phyloP scores from a whole-genome alignment of 1,140 invertebrate genomes.

The Pachyrhynchus sulphureomaculatus region DNA sequence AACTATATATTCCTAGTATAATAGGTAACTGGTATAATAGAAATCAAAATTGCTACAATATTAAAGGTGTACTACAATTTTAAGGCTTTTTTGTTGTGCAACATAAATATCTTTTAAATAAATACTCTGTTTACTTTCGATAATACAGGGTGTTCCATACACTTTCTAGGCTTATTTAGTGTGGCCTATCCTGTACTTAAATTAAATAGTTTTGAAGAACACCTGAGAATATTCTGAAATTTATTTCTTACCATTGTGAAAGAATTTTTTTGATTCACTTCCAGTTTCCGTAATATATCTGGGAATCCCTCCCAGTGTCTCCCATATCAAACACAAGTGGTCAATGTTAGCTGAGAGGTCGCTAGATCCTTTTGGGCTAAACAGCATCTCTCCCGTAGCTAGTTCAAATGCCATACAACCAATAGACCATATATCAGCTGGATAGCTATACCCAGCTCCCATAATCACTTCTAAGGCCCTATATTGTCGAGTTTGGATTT shows the following conservation, averaged over 20 bases:
- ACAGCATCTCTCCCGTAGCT: constrained; percentile 97
- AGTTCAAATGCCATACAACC: constrained; percentile 99
- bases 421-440: constrained; percentile 97
- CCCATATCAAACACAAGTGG: constrained; percentile 97
- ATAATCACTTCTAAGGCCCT: constrained; percentile 93
- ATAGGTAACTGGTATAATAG: no score
- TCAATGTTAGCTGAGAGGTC: constrained; percentile 91
- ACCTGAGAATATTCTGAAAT: no score
- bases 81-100: no score
- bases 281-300: constrained; percentile 85
- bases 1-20: no score
- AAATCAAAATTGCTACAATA: no score
- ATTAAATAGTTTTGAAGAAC: no score
- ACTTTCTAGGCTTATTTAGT: no score
- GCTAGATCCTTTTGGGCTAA: constrained; percentile 91
- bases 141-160: no score
- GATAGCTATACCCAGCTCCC: constrained; percentile 89
- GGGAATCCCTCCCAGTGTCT: constrained; percentile 94
- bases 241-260: constrained; percentile 38
- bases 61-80: no score
- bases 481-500: constrained; percentile 99
- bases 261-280: constrained; percentile 48
- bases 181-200: no score
- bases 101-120: no score
- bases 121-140: no score